Evolutionary conservation across 2,888 invertebrate genomes (phyloP).

Genomic region (Morpho helenor): DNA sequence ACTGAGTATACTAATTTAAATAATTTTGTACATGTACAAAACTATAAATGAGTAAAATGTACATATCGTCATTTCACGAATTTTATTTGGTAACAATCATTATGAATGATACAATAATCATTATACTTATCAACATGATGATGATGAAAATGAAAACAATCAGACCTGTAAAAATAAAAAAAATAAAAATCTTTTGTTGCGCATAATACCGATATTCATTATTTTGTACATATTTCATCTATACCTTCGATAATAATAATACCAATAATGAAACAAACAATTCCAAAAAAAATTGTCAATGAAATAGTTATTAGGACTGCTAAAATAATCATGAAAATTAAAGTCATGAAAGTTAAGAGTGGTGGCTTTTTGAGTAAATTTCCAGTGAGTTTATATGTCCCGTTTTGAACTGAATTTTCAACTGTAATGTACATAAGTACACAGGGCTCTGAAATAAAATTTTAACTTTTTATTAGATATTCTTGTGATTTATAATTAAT

Average conservation of each 20-base stretch:
- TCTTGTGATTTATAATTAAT: background rate
- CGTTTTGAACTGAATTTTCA: slow-evolving; percentile 7
- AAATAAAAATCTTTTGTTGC: slow-evolving; percentile 2
- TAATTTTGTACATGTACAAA: slow-evolving; percentile 14
- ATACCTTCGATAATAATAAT: slow-evolving; percentile 50
- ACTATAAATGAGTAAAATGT: slow-evolving; percentile 5
- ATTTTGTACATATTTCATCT: background rate
- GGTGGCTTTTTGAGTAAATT: slow-evolving; percentile 36
- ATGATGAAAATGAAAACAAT: slow-evolving; percentile 3
- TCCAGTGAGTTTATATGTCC: slow-evolving; percentile 9
- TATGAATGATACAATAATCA: slow-evolving; percentile 4
- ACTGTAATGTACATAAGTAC: slow-evolving; percentile 7
- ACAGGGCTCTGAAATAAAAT: slow-evolving; percentile 24
- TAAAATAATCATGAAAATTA: slow-evolving; percentile 21
- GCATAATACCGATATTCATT: background rate
- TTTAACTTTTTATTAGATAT: background rate
- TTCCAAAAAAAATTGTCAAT: slow-evolving; percentile 24
- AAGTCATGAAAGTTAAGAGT: slow-evolving; percentile 37
- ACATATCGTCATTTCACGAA: background rate
- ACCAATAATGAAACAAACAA: slow-evolving; percentile 32
- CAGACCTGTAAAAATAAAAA: slow-evolving; percentile 18
- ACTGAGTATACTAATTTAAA: slow-evolving; percentile 2
- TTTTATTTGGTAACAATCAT: slow-evolving; percentile 6
- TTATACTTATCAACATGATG: background rate
- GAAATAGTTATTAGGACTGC: slow-evolving; percentile 18